A percentile compares a stretch with the other conserved stretches of the same genome.
These are phyloP conservation scores for Papilio demoleus DNA, from an alignment of 2,888 invertebrate genomes.

Conservation along the genomic window DNA sequence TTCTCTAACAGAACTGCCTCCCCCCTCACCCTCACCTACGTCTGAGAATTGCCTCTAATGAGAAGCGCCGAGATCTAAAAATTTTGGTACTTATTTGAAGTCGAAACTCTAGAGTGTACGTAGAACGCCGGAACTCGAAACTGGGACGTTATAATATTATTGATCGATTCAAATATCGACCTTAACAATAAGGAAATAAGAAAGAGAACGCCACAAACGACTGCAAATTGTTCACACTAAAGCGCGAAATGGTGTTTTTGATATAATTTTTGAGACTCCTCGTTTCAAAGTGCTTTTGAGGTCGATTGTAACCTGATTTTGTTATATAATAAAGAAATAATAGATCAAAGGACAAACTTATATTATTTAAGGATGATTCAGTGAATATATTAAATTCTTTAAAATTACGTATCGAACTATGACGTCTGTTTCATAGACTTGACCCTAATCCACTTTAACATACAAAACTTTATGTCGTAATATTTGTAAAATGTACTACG, in stretches of 20 bases:
- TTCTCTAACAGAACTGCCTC: constrained; percentile 42
- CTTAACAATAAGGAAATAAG: constrained; percentile 45
- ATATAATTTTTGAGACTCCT: constrained; percentile 65
- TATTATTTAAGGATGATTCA: background rate
- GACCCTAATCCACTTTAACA: background rate
- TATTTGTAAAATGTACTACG: constrained; percentile 9
- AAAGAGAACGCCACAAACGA: constrained; percentile 51
- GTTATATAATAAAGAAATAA: constrained; percentile 45
- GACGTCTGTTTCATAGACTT: background rate
- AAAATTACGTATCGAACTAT: background rate
- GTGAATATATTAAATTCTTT: background rate
- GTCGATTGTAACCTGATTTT: constrained; percentile 60
- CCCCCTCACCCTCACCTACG: constrained; percentile 44
- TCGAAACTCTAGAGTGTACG: constrained; percentile 66
- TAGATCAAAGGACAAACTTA: constrained; percentile 20
- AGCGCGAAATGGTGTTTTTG: constrained; percentile 65
- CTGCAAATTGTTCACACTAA: constrained; percentile 42
- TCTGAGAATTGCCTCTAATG: constrained; percentile 72
- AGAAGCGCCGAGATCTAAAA: constrained; percentile 79
- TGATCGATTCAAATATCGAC: constrained; percentile 43
- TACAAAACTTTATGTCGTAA: background rate
- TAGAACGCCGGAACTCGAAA: constrained; percentile 54
- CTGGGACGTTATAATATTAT: constrained; percentile 47
- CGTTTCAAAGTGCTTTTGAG: constrained; percentile 60
- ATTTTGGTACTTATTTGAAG: constrained; percentile 82